Base-by-base conservation (phyloP, 2,888 invertebrate genomes). In the Drosophila borborema region DNA sequence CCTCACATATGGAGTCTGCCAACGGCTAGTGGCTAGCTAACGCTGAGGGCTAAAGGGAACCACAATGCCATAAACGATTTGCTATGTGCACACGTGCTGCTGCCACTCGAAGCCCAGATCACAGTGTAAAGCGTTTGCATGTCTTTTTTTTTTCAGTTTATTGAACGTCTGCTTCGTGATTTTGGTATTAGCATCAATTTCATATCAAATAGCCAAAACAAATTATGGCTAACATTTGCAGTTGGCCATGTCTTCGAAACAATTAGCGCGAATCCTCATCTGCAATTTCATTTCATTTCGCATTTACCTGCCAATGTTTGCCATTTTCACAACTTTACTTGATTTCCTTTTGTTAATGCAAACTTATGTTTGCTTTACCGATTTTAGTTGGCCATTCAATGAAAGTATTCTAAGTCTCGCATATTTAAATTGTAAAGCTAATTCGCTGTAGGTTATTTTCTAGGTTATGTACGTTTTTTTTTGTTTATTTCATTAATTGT, bases 121-220 rank as follows among this genome's bases (percentile, higher is more conserved):
- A 0, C 1, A 1, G 28, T 28, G 28, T 28, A 28, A 28, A 28
- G 28, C 28, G 28, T 28, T 28, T 28, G 28, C 28, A 6, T 6
- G 28, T 28, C 23, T 6, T 3, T 8, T 14, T 18, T 23, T 3
- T 14, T 53, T 16, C 8, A 9, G 40, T 54, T 55, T 54, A 63
- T 23, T 43, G 51, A 53, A 28, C 51, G 75, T 77, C 77, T 74
- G 76, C 72, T 54, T 63, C 84, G 72, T 86, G 84, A 72, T 51
- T 67, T 66, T 36, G 40, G 8, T 40, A 79, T 83, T 83, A 86
- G 70, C 63, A 48, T 55, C 36, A 54, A 64, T 58, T 56, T 53
- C 36, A 20, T 36, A 55, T 49, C 38, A 62, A 48, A 67, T 71
- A 46, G 56, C 38, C 41, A 45, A 63, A 68, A 38, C 41, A 48